phyloP scores from a whole-genome alignment of 2,797 vertebrate species.

The Mormyrus hasselquistii region DNA sequence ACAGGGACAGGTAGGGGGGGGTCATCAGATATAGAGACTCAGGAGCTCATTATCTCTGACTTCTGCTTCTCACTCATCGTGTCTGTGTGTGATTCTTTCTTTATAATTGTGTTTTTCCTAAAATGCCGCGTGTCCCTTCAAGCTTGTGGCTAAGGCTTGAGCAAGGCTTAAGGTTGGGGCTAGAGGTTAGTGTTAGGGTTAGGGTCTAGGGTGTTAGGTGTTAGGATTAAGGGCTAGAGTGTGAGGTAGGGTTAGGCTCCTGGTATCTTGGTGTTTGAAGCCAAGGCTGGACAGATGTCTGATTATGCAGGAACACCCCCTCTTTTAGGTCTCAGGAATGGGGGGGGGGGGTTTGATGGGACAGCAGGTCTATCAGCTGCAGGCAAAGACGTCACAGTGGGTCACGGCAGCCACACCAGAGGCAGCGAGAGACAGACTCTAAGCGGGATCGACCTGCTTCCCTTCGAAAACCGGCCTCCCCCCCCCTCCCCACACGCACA shows the following conservation, averaged over 20 bases:
- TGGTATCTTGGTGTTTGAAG: neutral
- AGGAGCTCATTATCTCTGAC: neutral
- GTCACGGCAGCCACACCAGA: neutral
- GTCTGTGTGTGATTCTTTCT: neutral
- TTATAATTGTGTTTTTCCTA: neutral
- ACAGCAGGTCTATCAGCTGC: neutral
- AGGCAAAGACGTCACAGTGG: neutral
- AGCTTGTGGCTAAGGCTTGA: neutral
- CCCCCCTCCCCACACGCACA: slow-evolving; percentile 57
- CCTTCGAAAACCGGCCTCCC: neutral
- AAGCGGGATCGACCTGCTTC: neutral
- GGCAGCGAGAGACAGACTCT: neutral
- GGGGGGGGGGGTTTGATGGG: neutral
- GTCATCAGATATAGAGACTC: neutral
- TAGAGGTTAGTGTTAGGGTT: neutral
- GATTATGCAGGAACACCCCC: neutral
- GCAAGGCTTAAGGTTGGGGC: neutral
- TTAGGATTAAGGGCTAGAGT: neutral
- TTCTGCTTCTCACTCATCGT: neutral
- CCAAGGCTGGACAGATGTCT: neutral
- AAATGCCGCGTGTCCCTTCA: neutral
- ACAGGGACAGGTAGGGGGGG: slow-evolving; percentile 71
- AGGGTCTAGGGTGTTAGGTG: neutral
- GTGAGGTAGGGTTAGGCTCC: neutral
- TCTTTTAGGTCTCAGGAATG: neutral